Conservation (phyloP, 2,113 vertebrate genomes). For the Haemorhous mexicanus region DNA sequence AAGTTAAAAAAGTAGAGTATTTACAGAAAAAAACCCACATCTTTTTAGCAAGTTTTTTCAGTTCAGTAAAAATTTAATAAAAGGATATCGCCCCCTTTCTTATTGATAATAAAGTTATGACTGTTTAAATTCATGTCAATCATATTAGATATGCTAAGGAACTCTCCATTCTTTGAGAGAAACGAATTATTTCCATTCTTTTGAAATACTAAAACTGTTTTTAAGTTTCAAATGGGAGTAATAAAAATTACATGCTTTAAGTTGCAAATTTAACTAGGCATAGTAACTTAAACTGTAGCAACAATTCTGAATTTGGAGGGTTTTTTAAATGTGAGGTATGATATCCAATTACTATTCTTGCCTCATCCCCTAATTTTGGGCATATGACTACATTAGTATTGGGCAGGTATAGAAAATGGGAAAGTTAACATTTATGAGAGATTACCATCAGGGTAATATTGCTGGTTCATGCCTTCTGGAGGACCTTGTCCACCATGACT, state of each 20-base stretch:
- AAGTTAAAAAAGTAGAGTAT: background rate
- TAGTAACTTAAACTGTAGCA: slow-evolving; percentile 7
- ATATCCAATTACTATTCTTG: slow-evolving; percentile 33
- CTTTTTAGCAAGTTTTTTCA: background rate
- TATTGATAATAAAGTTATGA: background rate
- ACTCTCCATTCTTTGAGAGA: slow-evolving; percentile 13
- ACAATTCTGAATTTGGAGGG: slow-evolving; percentile 28
- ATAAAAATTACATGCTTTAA: background rate
- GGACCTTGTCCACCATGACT: slow-evolving; percentile 97
- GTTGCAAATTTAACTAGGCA: slow-evolving; percentile 8
- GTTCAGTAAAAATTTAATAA: background rate
- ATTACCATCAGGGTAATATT: slow-evolving; percentile 87
- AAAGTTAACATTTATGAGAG: slow-evolving; percentile 75
- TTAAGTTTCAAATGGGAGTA: slow-evolving; percentile 10
- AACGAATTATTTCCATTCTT: slow-evolving; percentile 11
- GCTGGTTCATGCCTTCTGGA: slow-evolving; percentile 96
- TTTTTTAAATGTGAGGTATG: slow-evolving; percentile 18
- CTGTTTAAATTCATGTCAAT: slow-evolving; percentile 27
- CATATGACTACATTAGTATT: slow-evolving; percentile 51
- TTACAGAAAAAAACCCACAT: background rate
- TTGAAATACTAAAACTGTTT: slow-evolving; percentile 2
- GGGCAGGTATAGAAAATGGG: slow-evolving; percentile 70
- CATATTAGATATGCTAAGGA: background rate
- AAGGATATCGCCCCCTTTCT: slow-evolving; percentile 14
- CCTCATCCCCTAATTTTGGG: slow-evolving; percentile 13